Evolutionary conservation across 2,797 vertebrate genomes (phyloP).

Genomic region (Fistularia tabacaria): DNA sequence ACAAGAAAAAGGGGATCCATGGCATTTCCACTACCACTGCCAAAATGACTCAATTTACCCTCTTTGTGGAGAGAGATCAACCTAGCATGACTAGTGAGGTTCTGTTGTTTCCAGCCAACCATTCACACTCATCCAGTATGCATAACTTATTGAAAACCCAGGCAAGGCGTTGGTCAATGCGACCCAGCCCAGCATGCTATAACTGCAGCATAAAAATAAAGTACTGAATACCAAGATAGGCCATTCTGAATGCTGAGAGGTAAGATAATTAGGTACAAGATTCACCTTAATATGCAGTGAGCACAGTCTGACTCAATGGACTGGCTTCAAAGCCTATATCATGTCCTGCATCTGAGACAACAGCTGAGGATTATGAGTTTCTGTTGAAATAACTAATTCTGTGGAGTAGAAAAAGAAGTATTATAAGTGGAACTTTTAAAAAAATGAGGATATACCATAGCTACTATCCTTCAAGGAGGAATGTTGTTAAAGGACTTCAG

Average conservation of each 20-base stretch:
- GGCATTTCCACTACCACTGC: conserved; percentile 43
- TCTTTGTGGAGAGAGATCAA: conserved; percentile 29
- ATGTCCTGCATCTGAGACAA: conserved; percentile 16
- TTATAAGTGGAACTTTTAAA: conserved; percentile 25
- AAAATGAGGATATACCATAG: conserved; percentile 7
- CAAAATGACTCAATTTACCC: conserved; percentile 61
- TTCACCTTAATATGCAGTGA: conserved; percentile 4
- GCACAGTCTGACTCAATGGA: conserved; percentile 3
- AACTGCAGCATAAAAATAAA: conserved; percentile 34
- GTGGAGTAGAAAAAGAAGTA: conserved; percentile 10
- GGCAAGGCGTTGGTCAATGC: conserved; percentile 37
- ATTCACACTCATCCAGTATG: conserved; percentile 28
- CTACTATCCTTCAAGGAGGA: conserved; percentile 18
- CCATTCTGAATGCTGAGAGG: conserved; percentile 16
- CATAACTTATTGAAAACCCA: conserved; percentile 40
- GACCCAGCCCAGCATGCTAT: conserved; percentile 32
- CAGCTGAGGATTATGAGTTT: conserved; percentile 31
- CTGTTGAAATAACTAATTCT: conserved; percentile 8
- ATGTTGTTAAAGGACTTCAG: conserved; percentile 10
- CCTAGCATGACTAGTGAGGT: conserved; percentile 29
- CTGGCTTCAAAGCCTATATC: conserved; percentile 11
- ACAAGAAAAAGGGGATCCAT: conserved; percentile 36
- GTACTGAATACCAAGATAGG: conserved; percentile 6
- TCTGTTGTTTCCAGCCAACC: conserved; percentile 45
- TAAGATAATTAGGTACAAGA: conserved; percentile 21